Conservation (phyloP, 2,113 vertebrate genomes). For the Calyptomena viridis region DNA sequence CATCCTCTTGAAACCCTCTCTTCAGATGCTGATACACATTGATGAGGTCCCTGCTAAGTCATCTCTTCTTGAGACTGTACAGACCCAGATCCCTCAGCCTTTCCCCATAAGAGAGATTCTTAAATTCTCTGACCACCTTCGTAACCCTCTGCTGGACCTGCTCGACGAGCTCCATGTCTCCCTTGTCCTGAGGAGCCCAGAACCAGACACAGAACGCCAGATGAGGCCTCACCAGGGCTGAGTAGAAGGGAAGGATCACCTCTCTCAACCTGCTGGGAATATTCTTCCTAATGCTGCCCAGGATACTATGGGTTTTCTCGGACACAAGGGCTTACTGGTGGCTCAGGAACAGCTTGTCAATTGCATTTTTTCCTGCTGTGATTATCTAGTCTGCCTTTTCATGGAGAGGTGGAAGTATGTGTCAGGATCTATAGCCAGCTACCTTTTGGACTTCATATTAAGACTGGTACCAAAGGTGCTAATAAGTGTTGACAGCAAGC, state of each 20-base stretch:
- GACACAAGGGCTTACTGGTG: background rate
- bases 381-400: background rate
- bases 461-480: background rate
- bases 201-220: background rate
- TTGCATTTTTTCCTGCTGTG: background rate
- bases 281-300: rapidly evolving
- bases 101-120: background rate
- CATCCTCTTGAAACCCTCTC: background rate
- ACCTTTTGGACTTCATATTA: background rate
- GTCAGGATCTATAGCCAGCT: background rate
- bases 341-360: background rate
- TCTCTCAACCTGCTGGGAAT: background rate
- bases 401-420: background rate
- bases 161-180: background rate
- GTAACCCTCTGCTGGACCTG: rapidly evolving
- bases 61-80: background rate
- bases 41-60: too few species aligned
- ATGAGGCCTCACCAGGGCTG: background rate
- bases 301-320: background rate
- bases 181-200: background rate
- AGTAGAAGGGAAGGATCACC: background rate
- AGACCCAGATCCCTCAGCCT: background rate
- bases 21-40: background rate
- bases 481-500: background rate
- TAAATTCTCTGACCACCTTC: background rate